Percentiles rank a stretch among this genome's conserved stretches.
Conservation (phyloP, 2,113 vertebrate genomes). For the Erythrocercus mccallii region DNA sequence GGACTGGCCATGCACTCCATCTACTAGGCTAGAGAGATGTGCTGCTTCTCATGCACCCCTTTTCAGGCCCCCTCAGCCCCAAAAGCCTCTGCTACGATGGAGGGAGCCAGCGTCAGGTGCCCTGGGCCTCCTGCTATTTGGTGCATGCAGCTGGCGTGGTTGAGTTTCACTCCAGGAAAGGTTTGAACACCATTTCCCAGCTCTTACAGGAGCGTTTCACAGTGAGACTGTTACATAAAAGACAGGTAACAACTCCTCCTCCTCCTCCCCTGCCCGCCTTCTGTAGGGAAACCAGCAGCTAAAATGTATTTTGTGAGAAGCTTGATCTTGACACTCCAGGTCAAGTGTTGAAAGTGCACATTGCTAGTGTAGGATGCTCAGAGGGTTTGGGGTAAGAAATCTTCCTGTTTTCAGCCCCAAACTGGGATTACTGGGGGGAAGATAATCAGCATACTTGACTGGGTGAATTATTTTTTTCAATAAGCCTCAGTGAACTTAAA, state of each 20-base stretch:
- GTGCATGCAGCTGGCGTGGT: background rate
- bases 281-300: background rate
- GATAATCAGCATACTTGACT: background rate
- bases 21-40: background rate
- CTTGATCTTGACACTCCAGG: background rate
- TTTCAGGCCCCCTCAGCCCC: background rate
- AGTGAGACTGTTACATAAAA: background rate
- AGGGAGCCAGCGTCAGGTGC: background rate
- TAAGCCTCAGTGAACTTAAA: background rate
- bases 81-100: rapidly evolving
- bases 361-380: background rate
- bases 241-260: background rate
- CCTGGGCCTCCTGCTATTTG: background rate
- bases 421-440: background rate
- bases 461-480: background rate
- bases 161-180: background rate
- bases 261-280: background rate
- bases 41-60: background rate
- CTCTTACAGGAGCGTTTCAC: background rate
- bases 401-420: background rate
- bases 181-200: background rate
- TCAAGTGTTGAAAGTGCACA: background rate
- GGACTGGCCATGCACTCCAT: background rate
- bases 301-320: background rate
- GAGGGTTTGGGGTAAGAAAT: background rate